Conservation (phyloP, 2,113 vertebrate species). For the Equus przewalskii region DNA sequence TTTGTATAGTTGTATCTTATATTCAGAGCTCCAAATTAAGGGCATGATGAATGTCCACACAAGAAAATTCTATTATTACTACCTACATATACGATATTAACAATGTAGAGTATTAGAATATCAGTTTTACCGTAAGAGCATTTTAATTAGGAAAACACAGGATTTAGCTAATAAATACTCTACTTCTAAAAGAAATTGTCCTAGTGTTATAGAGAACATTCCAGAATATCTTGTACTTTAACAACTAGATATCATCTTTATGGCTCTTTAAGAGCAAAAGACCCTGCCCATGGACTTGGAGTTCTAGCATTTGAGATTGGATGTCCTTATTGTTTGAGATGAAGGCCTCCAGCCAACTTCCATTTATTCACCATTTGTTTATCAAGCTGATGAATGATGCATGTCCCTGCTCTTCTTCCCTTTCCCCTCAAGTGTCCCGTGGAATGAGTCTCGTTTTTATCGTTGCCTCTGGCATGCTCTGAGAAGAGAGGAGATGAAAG, state of each 20-base stretch:
- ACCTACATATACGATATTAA: background rate
- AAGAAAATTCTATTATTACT: background rate
- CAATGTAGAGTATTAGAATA: background rate
- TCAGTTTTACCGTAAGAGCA: background rate
- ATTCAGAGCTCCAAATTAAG: background rate
- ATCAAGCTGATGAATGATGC: background rate
- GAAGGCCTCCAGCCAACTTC: background rate
- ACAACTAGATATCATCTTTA: background rate
- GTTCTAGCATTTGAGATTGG: background rate
- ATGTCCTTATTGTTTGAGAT: background rate
- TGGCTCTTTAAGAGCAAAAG: background rate
- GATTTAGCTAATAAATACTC: background rate
- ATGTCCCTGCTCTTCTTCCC: background rate
- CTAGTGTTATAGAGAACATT: background rate
- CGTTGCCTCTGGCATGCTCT: background rate
- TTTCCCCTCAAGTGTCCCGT: background rate
- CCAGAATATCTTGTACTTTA: conserved; percentile 4
- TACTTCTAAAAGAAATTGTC: background rate
- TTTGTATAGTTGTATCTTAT: background rate
- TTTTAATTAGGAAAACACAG: background rate
- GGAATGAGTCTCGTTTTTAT: background rate
- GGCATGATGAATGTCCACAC: background rate
- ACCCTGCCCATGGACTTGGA: background rate
- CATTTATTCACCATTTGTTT: conserved; percentile 15
- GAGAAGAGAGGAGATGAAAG: background rate